Base-by-base conservation (phyloP, 2,888 invertebrate genomes). In the Andricus quercusramuli region DNA sequence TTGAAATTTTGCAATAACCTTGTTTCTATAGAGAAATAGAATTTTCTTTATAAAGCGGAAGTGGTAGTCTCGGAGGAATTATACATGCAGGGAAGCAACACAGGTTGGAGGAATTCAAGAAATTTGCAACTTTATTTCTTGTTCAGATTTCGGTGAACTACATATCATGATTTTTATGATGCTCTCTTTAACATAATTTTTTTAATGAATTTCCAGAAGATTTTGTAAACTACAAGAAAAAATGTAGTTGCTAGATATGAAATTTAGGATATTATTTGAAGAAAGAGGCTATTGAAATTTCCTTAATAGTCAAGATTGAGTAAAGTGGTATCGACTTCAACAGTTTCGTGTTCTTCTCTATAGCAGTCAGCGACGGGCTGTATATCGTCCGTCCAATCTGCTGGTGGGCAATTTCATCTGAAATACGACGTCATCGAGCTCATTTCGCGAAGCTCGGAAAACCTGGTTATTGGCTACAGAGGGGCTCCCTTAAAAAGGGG, bases 331-430 rank as follows among this genome's bases (percentile, higher is more conserved):
- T 87, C 87, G 88, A 85, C 87, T 82, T 84, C 84, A 47, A 17
- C 83, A 88, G 85, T 81, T 80, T 85, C 83, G 84, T 85, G 86
- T 84, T 87, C 87, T 85, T 87, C 84, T 84, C 83, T 83, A 37
- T 37, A 37, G 37, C 37, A 83, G 83, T 86, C 85, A 85, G 83
- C 83, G 83, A 81, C 85, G 77, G 88, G 89, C 88, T 91, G 90
- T 93, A 93, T 92, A 93, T 93, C 92, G 92, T 91, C 90, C 89
- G 88, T 90, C 92, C 92, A 93, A 93, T 93, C 91, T 93, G 90
- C 89, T 86, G 90, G 84, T 85, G 88, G 90, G 92, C 92, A 92
- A 92, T 93, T 93, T 90, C 89, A 85, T 80, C 90, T 92, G 91
- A 92, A 91, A 91, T 92, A 93, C 92, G 92, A 91, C 89, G 91